These are phyloP conservation scores for Automeris io DNA, from an alignment of 2,888 invertebrate species.

Conservation along the genomic window DNA sequence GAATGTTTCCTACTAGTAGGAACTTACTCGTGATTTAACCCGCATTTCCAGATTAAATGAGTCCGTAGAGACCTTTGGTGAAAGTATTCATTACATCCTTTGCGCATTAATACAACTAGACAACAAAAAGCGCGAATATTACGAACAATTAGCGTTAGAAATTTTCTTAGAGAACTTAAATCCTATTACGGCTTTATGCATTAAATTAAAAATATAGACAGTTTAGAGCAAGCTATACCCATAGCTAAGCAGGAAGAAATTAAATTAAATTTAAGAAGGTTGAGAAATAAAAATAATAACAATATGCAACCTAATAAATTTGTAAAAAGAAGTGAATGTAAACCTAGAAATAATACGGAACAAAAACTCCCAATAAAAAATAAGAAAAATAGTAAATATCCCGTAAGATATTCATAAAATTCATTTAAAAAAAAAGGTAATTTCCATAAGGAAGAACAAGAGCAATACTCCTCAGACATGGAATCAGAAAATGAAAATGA, in stretches of 20 bases:
- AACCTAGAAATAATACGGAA: not conserved
- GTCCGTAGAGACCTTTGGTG: no score
- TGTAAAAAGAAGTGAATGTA: constrained; percentile 1
- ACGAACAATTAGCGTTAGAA: no score
- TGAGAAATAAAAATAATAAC: constrained; percentile 9
- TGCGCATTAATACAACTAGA: no score
- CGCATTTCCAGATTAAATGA: no score
- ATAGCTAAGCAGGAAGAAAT: constrained; percentile 22
- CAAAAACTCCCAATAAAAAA: not conserved
- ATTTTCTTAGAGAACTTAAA: constrained; percentile 17
- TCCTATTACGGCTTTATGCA: constrained; percentile 16
- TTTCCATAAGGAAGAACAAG: not conserved
- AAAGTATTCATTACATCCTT: no score
- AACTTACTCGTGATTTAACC: no score
- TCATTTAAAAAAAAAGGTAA: no score
- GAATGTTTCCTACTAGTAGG: no score
- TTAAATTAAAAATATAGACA: constrained; percentile 13
- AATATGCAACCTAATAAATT: no score
- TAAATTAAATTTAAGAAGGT: no score
- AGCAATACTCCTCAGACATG: not conserved
- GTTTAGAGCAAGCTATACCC: constrained; percentile 17
- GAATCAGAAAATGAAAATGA: not conserved
- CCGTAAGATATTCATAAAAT: constrained; percentile 5
- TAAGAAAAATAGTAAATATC: not conserved
- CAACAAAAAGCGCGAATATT: no score